Percentiles rank a stretch among this genome's conserved stretches.
Evolutionary conservation across 2,888 invertebrate genomes (phyloP).

Genomic region (Drosophila macrospina): DNA sequence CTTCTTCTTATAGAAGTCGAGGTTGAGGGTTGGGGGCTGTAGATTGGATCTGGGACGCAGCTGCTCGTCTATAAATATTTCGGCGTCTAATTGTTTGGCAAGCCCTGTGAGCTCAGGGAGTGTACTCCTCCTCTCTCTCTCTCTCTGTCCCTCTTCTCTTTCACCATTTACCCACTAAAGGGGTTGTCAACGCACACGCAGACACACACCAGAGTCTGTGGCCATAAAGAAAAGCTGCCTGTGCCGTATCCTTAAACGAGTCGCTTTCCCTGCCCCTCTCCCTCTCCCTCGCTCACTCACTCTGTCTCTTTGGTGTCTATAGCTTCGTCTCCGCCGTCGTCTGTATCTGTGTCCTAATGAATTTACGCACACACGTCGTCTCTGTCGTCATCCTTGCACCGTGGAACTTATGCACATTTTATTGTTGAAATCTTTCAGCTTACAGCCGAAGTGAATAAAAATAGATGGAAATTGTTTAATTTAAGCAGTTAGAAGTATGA

Average conservation of each 20-base stretch:
- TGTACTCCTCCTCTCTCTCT: background rate
- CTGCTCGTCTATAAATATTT: slow-evolving; percentile 74
- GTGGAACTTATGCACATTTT: slow-evolving; percentile 7
- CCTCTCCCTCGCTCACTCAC: background rate
- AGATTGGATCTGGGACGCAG: slow-evolving; percentile 33
- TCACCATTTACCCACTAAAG: slow-evolving; percentile 6
- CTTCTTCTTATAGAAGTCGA: slow-evolving; percentile 5
- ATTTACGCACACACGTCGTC: slow-evolving; percentile 73
- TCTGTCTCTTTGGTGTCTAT: background rate
- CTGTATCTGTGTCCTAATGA: slow-evolving; percentile 65
- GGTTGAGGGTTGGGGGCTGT: background rate
- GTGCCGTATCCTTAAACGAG: slow-evolving; percentile 54
- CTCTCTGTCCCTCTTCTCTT: too few species aligned
- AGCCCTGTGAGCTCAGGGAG: slow-evolving; percentile 46
- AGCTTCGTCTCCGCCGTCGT: slow-evolving; percentile 15
- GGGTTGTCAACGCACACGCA: slow-evolving; percentile 53
- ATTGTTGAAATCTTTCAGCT: background rate
- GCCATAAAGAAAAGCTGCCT: slow-evolving; percentile 55
- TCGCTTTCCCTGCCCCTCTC: slow-evolving; percentile 14
- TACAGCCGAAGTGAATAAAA: too few species aligned
- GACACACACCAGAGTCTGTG: slow-evolving; percentile 26
- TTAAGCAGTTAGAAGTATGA: background rate
- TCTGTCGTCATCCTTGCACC: slow-evolving; percentile 47
- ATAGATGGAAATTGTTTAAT: background rate
- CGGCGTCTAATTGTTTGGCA: slow-evolving; percentile 75